Evolutionary conservation across 1,140 invertebrate genomes (phyloP).

Genomic region (Physella acuta): DNA sequence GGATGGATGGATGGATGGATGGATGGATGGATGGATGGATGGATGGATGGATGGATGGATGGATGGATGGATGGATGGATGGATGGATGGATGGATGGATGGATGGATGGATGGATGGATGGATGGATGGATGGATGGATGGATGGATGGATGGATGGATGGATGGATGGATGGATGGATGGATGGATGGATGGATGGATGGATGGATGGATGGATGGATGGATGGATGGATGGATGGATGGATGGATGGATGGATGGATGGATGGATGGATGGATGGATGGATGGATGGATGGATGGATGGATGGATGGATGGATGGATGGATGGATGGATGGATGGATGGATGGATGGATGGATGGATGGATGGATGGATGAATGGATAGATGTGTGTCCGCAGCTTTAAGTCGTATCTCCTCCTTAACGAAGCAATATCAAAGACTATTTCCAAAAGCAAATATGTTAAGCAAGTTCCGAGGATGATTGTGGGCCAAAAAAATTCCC

Average conservation of each 20-base stretch:
- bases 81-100: background rate
- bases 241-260: conserved; percentile 2
- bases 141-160: conserved; percentile 9
- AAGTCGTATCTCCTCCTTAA: too few relatives aligned
- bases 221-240: conserved; percentile 11
- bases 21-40: conserved; percentile 8
- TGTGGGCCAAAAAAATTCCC: too few relatives aligned
- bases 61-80: background rate
- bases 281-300: conserved; percentile 1
- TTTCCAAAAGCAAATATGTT: too few relatives aligned
- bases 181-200: conserved; percentile 10
- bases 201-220: conserved; percentile 11
- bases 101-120: conserved; percentile 8
- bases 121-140: background rate
- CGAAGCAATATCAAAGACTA: too few relatives aligned
- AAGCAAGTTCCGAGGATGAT: too few relatives aligned
- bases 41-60: conserved; percentile 6
- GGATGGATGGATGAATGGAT: too few relatives aligned
- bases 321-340: conserved; percentile 4
- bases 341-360: conserved; percentile 3
- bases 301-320: conserved; percentile 10
- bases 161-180: conserved; percentile 7
- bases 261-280: conserved; percentile 6
- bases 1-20: background rate
- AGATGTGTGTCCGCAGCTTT: too few relatives aligned